phyloP scores from a whole-genome alignment of 1,140 invertebrate genomes.

The Oryctes rhinoceros region DNA sequence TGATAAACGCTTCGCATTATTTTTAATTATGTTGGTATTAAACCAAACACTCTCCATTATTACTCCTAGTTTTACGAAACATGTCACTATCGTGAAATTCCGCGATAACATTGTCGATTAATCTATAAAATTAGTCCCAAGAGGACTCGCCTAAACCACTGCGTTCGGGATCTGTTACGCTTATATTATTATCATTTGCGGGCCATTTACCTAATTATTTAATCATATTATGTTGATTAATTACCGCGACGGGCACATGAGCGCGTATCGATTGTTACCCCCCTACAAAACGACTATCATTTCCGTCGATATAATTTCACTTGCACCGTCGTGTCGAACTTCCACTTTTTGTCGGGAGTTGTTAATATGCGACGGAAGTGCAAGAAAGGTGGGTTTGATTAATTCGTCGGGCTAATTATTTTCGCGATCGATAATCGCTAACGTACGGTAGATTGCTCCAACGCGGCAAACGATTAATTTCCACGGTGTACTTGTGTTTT shows the following conservation, averaged over 20 bases:
- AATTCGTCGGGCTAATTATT: background rate
- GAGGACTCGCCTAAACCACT: background rate
- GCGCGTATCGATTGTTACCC: background rate
- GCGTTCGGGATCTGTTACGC: background rate
- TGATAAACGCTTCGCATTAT: too few species aligned
- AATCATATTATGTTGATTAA: slow-evolving; percentile 16
- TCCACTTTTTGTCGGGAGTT: background rate
- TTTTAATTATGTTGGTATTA: too few species aligned
- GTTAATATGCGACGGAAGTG: background rate
- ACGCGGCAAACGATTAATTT: background rate
- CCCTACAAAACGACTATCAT: background rate
- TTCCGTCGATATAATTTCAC: slow-evolving; percentile 8
- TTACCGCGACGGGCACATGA: background rate
- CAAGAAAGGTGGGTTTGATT: background rate
- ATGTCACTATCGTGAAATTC: too few species aligned
- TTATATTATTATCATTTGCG: slow-evolving; percentile 15
- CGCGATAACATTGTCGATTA: background rate
- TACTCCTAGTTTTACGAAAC: too few species aligned
- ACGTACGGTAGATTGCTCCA: background rate
- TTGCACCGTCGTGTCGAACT: background rate
- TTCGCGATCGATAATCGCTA: background rate
- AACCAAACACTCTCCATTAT: too few species aligned
- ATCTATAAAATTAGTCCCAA: background rate
- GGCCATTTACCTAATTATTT: background rate
- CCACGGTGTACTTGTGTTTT: background rate